Percentiles rank a stretch among this genome's conserved stretches.
phyloP scores from a whole-genome alignment of 2,888 invertebrate genomes.

The Cephalotes varians region DNA sequence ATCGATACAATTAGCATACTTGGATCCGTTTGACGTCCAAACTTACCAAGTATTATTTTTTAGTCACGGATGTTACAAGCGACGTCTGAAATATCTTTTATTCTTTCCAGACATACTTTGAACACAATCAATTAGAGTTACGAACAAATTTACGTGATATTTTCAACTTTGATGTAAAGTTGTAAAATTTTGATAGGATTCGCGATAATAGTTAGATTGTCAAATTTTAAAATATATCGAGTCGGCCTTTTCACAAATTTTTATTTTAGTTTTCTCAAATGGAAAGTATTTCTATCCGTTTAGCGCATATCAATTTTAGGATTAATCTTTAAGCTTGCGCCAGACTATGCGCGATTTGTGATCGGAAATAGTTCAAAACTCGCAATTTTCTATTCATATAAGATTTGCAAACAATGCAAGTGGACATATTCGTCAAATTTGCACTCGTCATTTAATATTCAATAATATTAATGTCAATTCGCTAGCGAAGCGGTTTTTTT shows the following conservation, averaged over 20 bases:
- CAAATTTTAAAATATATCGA: background rate
- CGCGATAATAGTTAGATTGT: background rate
- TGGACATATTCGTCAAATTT: no score
- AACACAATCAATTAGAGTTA: background rate
- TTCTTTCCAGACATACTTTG: slow-evolving; percentile 9
- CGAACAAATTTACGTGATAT: background rate
- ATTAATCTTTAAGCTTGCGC: slow-evolving; percentile 33
- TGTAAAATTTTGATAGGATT: background rate
- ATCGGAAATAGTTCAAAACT: no score
- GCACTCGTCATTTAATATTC: no score
- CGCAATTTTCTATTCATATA: no score
- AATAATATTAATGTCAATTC: no score
- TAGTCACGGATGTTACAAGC: background rate
- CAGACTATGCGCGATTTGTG: no score
- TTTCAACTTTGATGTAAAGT: background rate
- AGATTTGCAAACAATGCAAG: no score
- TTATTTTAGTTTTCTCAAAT: background rate
- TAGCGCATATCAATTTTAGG: background rate
- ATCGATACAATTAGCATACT: background rate
- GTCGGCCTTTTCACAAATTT: background rate
- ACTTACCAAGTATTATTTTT: background rate
- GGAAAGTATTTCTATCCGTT: slow-evolving; percentile 3
- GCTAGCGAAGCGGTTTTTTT: no score
- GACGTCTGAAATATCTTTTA: background rate
- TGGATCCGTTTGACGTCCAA: background rate